Percentiles rank a stretch among this genome's conserved stretches.
phyloP scores from a whole-genome alignment of 2,888 invertebrate genomes.

The Drosophila algonquin region DNA sequence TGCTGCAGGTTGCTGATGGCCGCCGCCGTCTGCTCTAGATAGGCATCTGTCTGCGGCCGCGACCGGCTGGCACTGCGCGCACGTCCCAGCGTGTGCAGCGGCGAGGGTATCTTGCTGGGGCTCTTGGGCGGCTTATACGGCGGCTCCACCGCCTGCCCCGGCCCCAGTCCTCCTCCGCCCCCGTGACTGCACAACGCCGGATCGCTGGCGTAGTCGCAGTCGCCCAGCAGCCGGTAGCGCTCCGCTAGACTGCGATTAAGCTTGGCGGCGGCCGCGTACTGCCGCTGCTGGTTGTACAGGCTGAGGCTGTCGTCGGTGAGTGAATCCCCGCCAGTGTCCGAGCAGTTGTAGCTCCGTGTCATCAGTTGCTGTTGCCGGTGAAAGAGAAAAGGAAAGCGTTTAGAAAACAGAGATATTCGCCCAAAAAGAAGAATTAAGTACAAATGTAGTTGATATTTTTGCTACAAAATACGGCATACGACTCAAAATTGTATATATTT shows the following conservation, averaged over 20 bases:
- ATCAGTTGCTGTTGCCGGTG: constrained; percentile 68
- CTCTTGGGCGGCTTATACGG: constrained; percentile 84
- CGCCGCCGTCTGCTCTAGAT: constrained; percentile 85
- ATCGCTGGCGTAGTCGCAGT: constrained; percentile 83
- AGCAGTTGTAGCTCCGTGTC: constrained; percentile 84
- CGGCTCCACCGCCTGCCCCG: constrained; percentile 42
- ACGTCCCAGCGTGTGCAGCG: constrained; percentile 87
- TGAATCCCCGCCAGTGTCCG: constrained; percentile 76
- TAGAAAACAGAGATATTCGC: neutral
- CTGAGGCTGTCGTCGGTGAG: constrained; percentile 81
- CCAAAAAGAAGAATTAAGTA: neutral
- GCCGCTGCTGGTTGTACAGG: constrained; percentile 65
- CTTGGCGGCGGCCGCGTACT: constrained; percentile 68
- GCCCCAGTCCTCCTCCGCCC: constrained; percentile 22
- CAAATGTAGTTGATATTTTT: neutral
- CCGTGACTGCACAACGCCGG: constrained; percentile 75
- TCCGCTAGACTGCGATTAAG: constrained; percentile 78
- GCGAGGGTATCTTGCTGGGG: constrained; percentile 91
- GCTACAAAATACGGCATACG: neutral
- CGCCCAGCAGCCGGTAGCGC: constrained; percentile 80
- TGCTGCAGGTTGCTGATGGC: constrained; percentile 82
- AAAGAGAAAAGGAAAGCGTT: neutral
- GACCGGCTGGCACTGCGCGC: constrained; percentile 84
- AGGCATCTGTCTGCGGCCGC: constrained; percentile 85
- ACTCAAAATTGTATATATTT: too few relatives aligned